phyloP scores from a whole-genome alignment of 1,140 invertebrate genomes.

The Proctacanthus coquilletti region DNA sequence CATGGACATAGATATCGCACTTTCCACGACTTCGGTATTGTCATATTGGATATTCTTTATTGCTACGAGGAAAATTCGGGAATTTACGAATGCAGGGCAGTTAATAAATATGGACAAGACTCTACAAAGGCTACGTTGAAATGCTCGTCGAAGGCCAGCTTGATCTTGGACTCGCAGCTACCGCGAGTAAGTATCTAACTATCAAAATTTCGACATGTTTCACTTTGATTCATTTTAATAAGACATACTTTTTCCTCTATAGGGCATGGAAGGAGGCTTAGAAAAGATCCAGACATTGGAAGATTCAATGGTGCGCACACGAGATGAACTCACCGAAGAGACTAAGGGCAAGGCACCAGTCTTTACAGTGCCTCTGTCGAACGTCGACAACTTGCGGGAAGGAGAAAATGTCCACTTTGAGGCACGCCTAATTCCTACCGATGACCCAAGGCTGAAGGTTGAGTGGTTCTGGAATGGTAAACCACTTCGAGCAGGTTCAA shows the following conservation, averaged over 20 bases:
- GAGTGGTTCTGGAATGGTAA: conserved; percentile 94
- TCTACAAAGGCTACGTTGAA: conserved; percentile 69
- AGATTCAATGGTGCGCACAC: conserved; percentile 60
- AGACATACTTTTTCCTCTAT: conserved; percentile 16
- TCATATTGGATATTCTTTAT: conserved; percentile 90
- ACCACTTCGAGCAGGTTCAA: conserved; percentile 70
- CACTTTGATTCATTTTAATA: conserved; percentile 3
- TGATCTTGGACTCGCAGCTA: conserved; percentile 89
- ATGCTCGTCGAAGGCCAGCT: conserved; percentile 76
- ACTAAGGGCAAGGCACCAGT: conserved; percentile 67
- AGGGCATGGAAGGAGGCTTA: conserved; percentile 83
- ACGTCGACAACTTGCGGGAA: conserved; percentile 70
- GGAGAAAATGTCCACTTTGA: conserved; percentile 92
- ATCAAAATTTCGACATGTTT: neutral
- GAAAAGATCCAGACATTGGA: conserved; percentile 87
- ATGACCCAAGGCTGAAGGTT: conserved; percentile 88
- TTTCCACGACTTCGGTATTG: conserved; percentile 94
- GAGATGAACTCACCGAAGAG: conserved; percentile 51
- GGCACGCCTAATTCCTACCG: conserved; percentile 77
- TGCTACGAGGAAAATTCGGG: conserved; percentile 96
- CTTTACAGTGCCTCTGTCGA: conserved; percentile 78
- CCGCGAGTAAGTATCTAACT: conserved; percentile 47
- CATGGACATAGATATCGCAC: conserved; percentile 88
- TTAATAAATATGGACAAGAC: conserved; percentile 82
- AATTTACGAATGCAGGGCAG: conserved; percentile 79